A percentile compares a stretch with the other conserved stretches of the same genome.
These are phyloP conservation scores for Tortrix viridana DNA, from an alignment of 2,888 invertebrate species.

Conservation along the genomic window DNA sequence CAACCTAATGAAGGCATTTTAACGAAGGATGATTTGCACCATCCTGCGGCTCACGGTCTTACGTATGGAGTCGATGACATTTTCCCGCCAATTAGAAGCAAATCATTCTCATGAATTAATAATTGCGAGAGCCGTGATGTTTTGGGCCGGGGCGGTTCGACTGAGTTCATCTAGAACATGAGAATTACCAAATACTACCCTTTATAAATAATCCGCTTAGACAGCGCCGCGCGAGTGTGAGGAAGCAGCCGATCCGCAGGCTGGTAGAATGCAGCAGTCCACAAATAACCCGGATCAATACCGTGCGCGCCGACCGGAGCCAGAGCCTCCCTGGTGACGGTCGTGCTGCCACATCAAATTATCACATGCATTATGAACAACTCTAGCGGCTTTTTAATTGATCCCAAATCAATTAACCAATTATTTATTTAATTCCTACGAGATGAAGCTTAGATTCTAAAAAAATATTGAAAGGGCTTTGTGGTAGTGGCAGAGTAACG, in stretches of 20 bases:
- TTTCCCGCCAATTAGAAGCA: too few relatives aligned
- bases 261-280: constrained; percentile 56
- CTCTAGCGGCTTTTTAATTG: neutral
- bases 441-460: neutral
- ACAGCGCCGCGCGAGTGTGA: constrained; percentile 18
- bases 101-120: too few relatives aligned
- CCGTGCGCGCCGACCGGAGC: constrained; percentile 45
- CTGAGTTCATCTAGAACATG: too few relatives aligned
- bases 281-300: constrained; percentile 76
- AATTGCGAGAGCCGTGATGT: too few relatives aligned
- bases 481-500: neutral
- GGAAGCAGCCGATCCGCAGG: constrained; percentile 45
- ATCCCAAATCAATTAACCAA: neutral
- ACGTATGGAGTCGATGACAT: too few relatives aligned
- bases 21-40: constrained; percentile 71
- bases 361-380: constrained; percentile 17
- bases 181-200: neutral
- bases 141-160: too few relatives aligned
- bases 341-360: constrained; percentile 39
- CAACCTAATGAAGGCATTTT: constrained; percentile 70
- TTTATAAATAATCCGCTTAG: constrained; percentile 19
- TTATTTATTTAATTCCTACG: neutral
- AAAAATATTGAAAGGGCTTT: too few relatives aligned
- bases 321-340: constrained; percentile 46
- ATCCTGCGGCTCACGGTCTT: neutral